Conservation (phyloP, 2,797 vertebrate genomes). For the Pyrocephalus nanus region DNA sequence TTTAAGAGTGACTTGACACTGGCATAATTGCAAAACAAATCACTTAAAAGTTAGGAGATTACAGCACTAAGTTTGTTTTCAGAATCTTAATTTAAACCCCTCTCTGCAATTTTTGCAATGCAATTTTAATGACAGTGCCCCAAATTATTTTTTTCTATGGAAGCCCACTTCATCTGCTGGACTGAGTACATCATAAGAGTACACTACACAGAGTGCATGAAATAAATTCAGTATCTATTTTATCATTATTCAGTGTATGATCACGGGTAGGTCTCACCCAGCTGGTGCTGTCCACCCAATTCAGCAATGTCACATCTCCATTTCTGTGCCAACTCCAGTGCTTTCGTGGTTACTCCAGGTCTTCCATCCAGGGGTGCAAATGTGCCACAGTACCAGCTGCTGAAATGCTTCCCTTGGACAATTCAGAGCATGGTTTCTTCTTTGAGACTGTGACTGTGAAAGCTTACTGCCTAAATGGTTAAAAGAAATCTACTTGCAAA, state of each 20-base stretch:
- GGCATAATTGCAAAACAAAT: not conserved
- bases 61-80: not conserved
- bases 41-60: not conserved
- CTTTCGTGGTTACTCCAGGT: not conserved
- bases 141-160: not conserved
- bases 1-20: not conserved
- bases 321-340: rapidly evolving
- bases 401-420: not conserved
- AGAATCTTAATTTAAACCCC: not conserved
- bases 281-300: not conserved
- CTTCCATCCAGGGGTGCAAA: not conserved
- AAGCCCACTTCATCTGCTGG: not conserved
- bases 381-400: not conserved
- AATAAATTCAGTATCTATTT: not conserved
- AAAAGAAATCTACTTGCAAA: not conserved
- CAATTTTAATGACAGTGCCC: not conserved
- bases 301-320: not conserved
- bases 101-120: not conserved
- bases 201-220: not conserved
- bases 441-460: not conserved
- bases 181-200: not conserved
- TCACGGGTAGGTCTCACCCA: not conserved
- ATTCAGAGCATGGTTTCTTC: not conserved
- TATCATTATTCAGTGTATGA: not conserved
- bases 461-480: not conserved